phyloP scores from a whole-genome alignment of 1,140 invertebrate species.

The Idris sp. region DNA sequence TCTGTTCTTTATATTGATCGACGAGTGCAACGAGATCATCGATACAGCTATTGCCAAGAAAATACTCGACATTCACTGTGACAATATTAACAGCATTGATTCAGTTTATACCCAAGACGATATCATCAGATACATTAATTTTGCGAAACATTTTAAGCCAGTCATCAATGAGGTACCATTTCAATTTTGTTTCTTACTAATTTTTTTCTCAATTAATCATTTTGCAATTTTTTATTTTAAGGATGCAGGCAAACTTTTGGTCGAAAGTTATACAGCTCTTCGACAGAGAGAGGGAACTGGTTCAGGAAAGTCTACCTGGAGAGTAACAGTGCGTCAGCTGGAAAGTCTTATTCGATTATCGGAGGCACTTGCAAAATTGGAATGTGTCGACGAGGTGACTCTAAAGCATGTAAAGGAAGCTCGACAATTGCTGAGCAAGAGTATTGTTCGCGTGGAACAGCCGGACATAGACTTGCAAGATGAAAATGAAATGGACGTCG shows the following conservation, averaged over 20 bases:
- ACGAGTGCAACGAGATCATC: conserved; percentile 95
- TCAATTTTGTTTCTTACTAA: conserved; percentile 3
- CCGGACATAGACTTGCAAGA: conserved; percentile 96
- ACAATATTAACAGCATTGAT: conserved; percentile 86
- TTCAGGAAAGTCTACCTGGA: conserved; percentile 89
- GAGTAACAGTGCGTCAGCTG: conserved; percentile 99
- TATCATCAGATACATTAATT: conserved; percentile 95
- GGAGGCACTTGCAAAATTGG: conserved; percentile 97
- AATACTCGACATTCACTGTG: conserved; percentile 96
- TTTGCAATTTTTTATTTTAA: conserved; percentile 54
- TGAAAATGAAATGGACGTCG: conserved; percentile 67
- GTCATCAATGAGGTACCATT: conserved; percentile 83
- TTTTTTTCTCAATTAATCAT: neutral
- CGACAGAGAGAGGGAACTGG: conserved; percentile 89
- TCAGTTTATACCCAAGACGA: conserved; percentile 91
- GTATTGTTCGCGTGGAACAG: conserved; percentile 98
- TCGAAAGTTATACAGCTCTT: conserved; percentile 93
- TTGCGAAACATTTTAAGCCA: conserved; percentile 97
- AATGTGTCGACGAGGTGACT: conserved; percentile 93
- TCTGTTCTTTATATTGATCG: conserved; percentile 98
- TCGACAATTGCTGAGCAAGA: conserved; percentile 94
- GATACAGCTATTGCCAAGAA: conserved; percentile 98
- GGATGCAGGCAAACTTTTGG: conserved; percentile 90
- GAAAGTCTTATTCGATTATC: conserved; percentile 98
- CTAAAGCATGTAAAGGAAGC: conserved; percentile 96